Evolutionary conservation across 2,113 vertebrate genomes (phyloP).

Genomic region (Narcine bancroftii): DNA sequence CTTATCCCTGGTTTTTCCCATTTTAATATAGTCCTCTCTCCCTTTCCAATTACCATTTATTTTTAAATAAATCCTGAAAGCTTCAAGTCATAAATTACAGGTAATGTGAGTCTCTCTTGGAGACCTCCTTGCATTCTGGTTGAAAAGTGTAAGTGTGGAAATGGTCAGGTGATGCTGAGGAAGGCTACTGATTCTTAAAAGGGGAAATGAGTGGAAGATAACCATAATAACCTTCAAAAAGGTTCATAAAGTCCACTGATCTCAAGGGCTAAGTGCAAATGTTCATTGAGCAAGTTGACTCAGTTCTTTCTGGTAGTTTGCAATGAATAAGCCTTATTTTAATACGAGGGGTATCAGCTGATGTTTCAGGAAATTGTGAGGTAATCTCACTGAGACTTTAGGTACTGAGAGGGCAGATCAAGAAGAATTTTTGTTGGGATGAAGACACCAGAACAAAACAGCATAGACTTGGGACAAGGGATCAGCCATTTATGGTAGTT

Average conservation of each 20-base stretch:
- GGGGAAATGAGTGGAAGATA: background rate
- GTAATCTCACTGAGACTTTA: too few species aligned
- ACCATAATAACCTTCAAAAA: background rate
- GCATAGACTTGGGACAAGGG: too few species aligned
- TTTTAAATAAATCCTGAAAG: background rate
- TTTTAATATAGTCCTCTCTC: background rate
- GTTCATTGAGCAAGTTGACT: too few species aligned
- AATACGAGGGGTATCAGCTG: too few species aligned
- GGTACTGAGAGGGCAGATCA: too few species aligned
- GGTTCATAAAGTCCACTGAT: background rate
- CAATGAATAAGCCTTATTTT: too few species aligned
- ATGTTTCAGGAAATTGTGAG: too few species aligned
- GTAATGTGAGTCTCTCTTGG: background rate
- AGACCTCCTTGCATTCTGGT: background rate
- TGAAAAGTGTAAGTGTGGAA: background rate
- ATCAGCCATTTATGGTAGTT: too few species aligned
- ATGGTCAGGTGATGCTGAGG: background rate
- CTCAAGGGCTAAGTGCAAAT: background rate
- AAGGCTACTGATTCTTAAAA: background rate
- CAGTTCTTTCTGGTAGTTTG: too few species aligned
- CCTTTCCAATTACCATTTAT: background rate
- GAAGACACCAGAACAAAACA: too few species aligned
- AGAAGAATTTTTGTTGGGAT: too few species aligned
- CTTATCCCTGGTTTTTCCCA: background rate
- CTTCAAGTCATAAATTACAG: background rate